phyloP scores from a whole-genome alignment of 2,888 invertebrate species.

The Morinoia aosen region DNA sequence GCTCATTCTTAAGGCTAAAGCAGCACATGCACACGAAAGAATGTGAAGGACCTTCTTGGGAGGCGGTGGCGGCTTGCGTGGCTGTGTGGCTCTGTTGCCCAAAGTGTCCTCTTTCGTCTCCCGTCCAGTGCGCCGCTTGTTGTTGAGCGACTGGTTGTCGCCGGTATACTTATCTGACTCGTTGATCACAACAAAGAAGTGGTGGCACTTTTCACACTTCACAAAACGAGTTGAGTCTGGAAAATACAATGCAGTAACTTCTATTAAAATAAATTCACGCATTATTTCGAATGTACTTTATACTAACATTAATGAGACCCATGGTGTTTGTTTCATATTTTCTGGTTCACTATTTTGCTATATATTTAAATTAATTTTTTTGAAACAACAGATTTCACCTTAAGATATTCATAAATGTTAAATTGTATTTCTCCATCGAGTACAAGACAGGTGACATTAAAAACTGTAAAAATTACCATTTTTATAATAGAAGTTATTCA shows the following conservation, averaged over 20 bases:
- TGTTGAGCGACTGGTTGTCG: conserved; percentile 76
- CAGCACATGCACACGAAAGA: too few relatives aligned
- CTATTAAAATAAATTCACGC: background rate
- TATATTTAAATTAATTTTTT: too few relatives aligned
- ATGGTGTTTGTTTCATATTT: background rate
- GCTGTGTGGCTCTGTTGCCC: conserved; percentile 78
- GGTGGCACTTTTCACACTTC: conserved; percentile 97
- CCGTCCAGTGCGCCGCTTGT: background rate
- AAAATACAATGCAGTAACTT: conserved; percentile 61
- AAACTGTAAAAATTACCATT: too few relatives aligned
- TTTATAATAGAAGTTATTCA: too few relatives aligned
- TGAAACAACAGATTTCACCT: too few relatives aligned
- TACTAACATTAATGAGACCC: background rate
- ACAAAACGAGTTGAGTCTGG: conserved; percentile 92
- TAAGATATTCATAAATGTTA: too few relatives aligned
- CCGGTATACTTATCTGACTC: conserved; percentile 88
- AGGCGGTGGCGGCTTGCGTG: conserved; percentile 89
- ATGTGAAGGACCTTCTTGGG: conserved; percentile 81
- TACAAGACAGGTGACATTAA: too few relatives aligned
- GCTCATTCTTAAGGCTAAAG: too few relatives aligned
- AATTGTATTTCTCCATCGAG: too few relatives aligned
- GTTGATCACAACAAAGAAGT: conserved; percentile 95
- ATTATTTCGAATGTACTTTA: background rate
- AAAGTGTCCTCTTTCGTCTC: conserved; percentile 74
- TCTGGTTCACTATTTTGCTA: too few relatives aligned